Base-by-base conservation (phyloP, 2,797 vertebrate species). In the Poeciliopsis turneri region DNA sequence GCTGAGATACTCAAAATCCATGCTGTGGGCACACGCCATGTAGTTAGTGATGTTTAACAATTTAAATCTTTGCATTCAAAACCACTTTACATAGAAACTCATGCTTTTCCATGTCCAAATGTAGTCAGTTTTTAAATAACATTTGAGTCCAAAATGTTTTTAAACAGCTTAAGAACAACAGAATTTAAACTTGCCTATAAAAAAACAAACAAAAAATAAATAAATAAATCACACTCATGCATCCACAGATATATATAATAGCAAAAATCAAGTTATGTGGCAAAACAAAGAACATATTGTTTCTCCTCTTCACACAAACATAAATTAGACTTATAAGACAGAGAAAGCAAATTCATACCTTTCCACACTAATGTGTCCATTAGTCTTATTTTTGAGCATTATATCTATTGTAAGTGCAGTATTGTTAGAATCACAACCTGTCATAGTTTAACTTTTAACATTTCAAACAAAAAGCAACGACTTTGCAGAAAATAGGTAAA, bases 1-100 rank as follows among this genome's bases (percentile, higher is more conserved):
- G 13, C 91, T 95, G 0, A 99, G 95, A 85, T 97, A 98, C 12
- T 96, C 94, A 90, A 96, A 98, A 72, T 97, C 95, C 25, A 90
- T 96, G 68, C 98, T 99, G 93, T 64, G 85, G 64, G 70, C 16
- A 76, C 46, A 79, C 39, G 55, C 0, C 45, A 78, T 13, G 3
- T 0, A 0, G 57, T 86, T 43, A 80, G 55, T 75, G 51, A 86
- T 2, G 36, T 10, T 41, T 33, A 36, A 20, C 59, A 36, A 59
- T 0, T 30, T 11, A 39, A 9, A 41, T 23, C 36, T 11, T 1
- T 39, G 64, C 18, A 2, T 41, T 39, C 36, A 41, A 39, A 23
- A 1, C 10, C 64, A 39, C 11, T 66, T 68, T 25, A 23, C 41
- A 36, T 6, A 68, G 36, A 25, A 41, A 12, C 11, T 23, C 66